A percentile compares a stretch with the other conserved stretches of the same genome.
phyloP scores from a whole-genome alignment of 2,888 invertebrate species.

The Eristalis tenax region DNA sequence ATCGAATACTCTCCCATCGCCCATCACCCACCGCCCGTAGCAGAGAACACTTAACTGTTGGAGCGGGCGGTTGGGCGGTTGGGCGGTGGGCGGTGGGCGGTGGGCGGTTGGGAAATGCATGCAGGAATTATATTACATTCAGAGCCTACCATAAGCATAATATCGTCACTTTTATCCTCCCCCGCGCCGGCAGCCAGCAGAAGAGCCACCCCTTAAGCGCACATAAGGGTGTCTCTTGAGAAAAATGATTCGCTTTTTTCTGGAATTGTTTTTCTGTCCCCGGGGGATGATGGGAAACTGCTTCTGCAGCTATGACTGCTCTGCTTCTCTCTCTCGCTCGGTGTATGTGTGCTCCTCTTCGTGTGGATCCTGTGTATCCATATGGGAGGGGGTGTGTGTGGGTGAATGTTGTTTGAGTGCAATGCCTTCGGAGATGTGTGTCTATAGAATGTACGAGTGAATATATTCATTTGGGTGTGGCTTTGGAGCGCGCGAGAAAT shows the following conservation, averaged over 20 bases:
- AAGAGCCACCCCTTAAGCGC: slow-evolving; percentile 53
- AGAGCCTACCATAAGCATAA: slow-evolving; percentile 69
- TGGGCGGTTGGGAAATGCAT: slow-evolving; percentile 57
- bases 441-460: slow-evolving; percentile 12
- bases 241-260: slow-evolving; percentile 72
- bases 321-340: not conserved
- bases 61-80: slow-evolving; percentile 23
- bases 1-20: too few species aligned
- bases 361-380: slow-evolving; percentile 3
- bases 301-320: slow-evolving; percentile 21
- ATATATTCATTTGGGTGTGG: slow-evolving; percentile 64
- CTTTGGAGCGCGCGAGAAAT: slow-evolving; percentile 62
- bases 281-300: slow-evolving; percentile 53
- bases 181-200: slow-evolving; percentile 7
- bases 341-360: slow-evolving; percentile 14
- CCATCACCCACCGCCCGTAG: not conserved
- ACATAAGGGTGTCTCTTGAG: slow-evolving; percentile 68
- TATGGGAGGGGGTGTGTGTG: slow-evolving; percentile 7
- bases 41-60: slow-evolving; percentile 52
- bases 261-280: slow-evolving; percentile 70
- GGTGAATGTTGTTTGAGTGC: slow-evolving; percentile 55
- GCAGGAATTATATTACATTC: slow-evolving; percentile 71
- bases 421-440: slow-evolving; percentile 66
- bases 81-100: not conserved
- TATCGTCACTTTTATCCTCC: slow-evolving; percentile 50